These are phyloP conservation scores for Danio kyathit DNA, from an alignment of 2,797 vertebrate genomes.

Conservation along the genomic window DNA sequence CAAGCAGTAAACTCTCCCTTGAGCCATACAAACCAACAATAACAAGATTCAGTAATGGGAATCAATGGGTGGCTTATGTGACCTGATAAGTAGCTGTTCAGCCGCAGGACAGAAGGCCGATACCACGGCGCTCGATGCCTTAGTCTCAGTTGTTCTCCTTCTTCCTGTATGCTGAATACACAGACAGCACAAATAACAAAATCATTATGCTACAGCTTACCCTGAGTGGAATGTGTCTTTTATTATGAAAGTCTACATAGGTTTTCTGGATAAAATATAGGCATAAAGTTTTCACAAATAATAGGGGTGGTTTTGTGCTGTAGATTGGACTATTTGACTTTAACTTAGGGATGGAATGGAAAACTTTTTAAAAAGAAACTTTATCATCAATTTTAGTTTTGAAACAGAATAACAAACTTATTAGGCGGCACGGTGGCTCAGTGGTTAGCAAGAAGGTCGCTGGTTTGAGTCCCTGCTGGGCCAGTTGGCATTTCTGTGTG, in stretches of 20 bases:
- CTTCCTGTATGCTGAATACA: conserved; percentile 15
- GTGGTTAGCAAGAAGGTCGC: too few species aligned
- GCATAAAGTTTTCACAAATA: neutral
- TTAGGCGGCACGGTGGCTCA: too few species aligned
- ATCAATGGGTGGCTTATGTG: conserved; percentile 63
- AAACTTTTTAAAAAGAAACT: too few species aligned
- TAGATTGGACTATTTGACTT: neutral
- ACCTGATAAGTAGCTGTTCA: conserved; percentile 69
- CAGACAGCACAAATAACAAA: conserved; percentile 32
- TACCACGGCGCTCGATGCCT: conserved; percentile 12
- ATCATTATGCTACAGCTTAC: conserved; percentile 25
- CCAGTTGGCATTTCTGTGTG: too few species aligned
- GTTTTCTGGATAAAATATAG: neutral
- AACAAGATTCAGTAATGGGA: conserved; percentile 60
- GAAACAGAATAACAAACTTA: too few species aligned
- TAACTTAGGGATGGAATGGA: neutral
- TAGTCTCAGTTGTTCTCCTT: conserved; percentile 37
- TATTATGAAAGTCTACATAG: conserved; percentile 6
- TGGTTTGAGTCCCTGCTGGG: too few species aligned
- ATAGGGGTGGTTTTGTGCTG: neutral
- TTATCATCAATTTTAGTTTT: too few species aligned
- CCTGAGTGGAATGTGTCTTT: conserved; percentile 7
- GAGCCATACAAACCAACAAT: conserved; percentile 50
- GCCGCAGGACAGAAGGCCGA: conserved; percentile 65
- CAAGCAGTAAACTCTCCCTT: conserved; percentile 52